Evolutionary conservation across 2,797 vertebrate species (phyloP).

Genomic region (Antrozous pallidus): DNA sequence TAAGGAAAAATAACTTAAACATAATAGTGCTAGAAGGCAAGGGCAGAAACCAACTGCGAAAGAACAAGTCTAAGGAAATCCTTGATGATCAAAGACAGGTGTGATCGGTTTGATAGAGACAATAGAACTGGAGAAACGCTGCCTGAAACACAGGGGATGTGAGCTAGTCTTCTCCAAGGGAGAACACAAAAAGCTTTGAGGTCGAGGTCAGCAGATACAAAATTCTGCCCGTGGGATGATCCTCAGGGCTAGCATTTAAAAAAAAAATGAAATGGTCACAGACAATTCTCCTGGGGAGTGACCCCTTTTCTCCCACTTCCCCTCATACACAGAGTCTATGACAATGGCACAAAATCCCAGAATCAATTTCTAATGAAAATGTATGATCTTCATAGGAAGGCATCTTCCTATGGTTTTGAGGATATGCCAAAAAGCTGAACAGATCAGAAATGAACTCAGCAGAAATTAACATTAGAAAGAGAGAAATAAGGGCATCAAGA

Average conservation of each 20-base stretch:
- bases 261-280: not conserved
- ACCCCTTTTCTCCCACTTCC: not conserved
- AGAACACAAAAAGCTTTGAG: not conserved
- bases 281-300: not conserved
- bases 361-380: not conserved
- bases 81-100: not conserved
- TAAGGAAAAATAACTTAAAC: not conserved
- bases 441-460: not conserved
- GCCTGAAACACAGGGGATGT: not conserved
- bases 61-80: not conserved
- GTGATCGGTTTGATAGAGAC: not conserved
- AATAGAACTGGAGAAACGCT: not conserved
- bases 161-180: not conserved
- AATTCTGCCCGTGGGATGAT: not conserved
- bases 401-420: not conserved
- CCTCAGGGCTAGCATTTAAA: not conserved
- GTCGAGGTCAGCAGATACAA: not conserved
- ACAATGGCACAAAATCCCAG: not conserved
- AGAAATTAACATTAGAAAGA: not conserved
- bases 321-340: not conserved
- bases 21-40: not conserved
- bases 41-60: not conserved
- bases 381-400: not conserved
- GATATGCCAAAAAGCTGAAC: not conserved
- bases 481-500: not conserved